Percentiles rank a stretch among this genome's conserved stretches.
These are phyloP conservation scores for Ptilorrhoa leucosticta DNA, from an alignment of 2,113 vertebrate species.

Conservation along the genomic window DNA sequence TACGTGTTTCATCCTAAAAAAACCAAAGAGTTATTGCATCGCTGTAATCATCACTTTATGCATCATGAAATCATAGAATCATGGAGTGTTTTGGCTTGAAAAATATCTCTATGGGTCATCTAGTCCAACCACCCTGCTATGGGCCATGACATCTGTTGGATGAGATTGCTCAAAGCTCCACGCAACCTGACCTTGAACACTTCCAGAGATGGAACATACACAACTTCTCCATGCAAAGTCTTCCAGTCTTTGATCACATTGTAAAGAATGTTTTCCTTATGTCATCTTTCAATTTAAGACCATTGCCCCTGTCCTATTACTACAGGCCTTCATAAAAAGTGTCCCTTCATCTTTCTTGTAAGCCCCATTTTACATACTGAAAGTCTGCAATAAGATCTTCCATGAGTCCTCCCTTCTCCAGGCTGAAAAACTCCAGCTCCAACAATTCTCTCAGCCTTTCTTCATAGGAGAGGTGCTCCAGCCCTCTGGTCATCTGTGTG, in stretches of 20 bases:
- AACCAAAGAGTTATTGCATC: not conserved
- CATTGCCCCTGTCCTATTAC: not conserved
- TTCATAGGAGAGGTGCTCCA: not conserved
- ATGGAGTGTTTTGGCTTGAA: not conserved
- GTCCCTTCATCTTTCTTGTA: not conserved
- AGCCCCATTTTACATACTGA: not conserved
- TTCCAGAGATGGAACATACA: not conserved
- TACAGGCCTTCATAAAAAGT: not conserved
- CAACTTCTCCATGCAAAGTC: not conserved
- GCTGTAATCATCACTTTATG: not conserved
- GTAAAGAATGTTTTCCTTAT: not conserved
- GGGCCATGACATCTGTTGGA: not conserved
- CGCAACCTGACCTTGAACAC: not conserved
- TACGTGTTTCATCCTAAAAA: not conserved
- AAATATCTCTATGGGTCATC: not conserved
- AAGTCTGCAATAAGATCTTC: not conserved
- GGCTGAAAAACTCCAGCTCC: not conserved
- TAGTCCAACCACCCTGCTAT: not conserved
- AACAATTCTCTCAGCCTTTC: not conserved
- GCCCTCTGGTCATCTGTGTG: accelerated
- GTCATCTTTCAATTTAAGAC: not conserved
- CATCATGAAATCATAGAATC: not conserved
- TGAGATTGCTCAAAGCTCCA: not conserved
- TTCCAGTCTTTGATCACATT: not conserved
- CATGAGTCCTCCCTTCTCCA: not conserved